Evolutionary conservation across 2,113 vertebrate genomes (phyloP).

Genomic region (Crotophaga sulcirostris): DNA sequence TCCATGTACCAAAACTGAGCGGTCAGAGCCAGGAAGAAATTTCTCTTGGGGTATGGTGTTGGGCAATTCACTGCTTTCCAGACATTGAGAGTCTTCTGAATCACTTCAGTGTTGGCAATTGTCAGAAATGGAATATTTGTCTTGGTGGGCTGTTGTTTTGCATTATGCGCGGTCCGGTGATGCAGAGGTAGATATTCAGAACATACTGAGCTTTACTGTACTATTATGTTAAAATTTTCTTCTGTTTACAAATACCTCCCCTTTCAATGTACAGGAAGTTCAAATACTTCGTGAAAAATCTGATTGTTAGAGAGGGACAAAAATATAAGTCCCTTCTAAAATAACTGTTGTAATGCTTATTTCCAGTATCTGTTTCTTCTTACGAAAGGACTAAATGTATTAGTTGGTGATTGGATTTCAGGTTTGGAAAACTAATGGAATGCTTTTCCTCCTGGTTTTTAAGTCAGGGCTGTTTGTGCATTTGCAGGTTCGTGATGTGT

Average conservation of each 20-base stretch:
- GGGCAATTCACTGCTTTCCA: neutral
- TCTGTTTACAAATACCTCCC: neutral
- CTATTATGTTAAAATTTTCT: neutral
- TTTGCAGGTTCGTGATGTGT: neutral
- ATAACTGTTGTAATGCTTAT: neutral
- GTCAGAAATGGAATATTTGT: neutral
- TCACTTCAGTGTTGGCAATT: neutral
- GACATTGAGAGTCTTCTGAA: neutral
- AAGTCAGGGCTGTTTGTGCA: neutral
- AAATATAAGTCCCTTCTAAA: neutral
- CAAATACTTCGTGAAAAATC: neutral
- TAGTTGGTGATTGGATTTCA: neutral
- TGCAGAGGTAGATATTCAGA: neutral
- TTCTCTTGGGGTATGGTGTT: neutral
- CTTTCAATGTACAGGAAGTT: neutral
- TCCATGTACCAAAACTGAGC: neutral
- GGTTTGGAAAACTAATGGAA: neutral
- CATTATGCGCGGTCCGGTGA: neutral
- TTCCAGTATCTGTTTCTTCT: neutral
- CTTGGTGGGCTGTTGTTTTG: neutral
- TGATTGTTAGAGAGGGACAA: neutral
- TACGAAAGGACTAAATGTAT: neutral
- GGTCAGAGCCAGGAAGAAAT: neutral
- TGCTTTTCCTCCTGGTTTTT: neutral
- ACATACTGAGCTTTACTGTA: neutral